Percentiles rank a stretch among this genome's conserved stretches.
phyloP scores from a whole-genome alignment of 2,113 vertebrate species.

The Cavia aperea region DNA sequence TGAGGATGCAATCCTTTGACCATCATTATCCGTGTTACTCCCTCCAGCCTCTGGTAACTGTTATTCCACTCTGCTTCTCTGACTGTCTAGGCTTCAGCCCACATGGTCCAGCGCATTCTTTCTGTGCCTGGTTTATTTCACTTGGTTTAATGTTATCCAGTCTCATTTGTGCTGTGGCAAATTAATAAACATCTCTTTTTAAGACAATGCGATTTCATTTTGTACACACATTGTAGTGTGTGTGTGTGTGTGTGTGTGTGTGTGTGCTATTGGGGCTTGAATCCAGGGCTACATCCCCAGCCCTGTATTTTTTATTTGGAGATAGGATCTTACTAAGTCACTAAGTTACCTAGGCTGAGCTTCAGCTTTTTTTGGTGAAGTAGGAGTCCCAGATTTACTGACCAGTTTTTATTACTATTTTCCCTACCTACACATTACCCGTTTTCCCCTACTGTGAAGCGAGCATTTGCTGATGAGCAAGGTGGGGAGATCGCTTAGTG shows the following conservation, averaged over 20 bases:
- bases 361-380: neutral
- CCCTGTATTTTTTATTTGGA: neutral
- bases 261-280: neutral
- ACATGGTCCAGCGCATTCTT: neutral
- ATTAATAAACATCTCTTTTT: neutral
- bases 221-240: neutral
- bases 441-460: neutral
- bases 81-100: neutral
- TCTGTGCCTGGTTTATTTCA: neutral
- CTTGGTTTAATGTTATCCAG: neutral
- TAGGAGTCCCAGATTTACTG: neutral
- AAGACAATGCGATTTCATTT: neutral
- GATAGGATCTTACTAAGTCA: neutral
- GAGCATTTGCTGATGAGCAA: conserved; percentile 40
- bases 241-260: neutral
- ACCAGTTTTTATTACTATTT: neutral
- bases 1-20: neutral
- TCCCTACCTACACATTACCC: neutral
- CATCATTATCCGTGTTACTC: no score
- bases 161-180: neutral
- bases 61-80: neutral
- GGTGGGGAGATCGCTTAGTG: conserved; percentile 24
- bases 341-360: neutral
- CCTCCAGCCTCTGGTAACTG: neutral
- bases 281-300: neutral